Evolutionary conservation across 2,888 invertebrate species (phyloP).

Genomic region (Drosophila monieri): DNA sequence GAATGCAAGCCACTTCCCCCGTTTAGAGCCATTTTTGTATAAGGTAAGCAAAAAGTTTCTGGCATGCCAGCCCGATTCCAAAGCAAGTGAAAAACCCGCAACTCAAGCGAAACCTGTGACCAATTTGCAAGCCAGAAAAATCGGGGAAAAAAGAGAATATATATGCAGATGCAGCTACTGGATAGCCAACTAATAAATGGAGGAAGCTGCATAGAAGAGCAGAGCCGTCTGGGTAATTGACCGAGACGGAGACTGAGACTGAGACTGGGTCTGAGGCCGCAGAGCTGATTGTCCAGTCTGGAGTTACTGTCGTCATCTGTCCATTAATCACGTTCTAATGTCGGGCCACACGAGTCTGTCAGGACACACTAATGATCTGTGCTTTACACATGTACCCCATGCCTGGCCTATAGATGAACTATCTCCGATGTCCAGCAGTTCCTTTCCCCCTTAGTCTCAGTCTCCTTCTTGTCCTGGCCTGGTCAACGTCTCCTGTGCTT

Average conservation of each 20-base stretch:
- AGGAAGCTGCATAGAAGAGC: slow-evolving; percentile 1
- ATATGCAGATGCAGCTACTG: slow-evolving; percentile 22
- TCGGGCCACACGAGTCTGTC: slow-evolving; percentile 53
- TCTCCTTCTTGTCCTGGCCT: slow-evolving; percentile 23
- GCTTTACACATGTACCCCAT: slow-evolving; percentile 69
- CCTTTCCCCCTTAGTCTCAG: slow-evolving; percentile 2
- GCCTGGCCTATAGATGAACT: slow-evolving; percentile 34
- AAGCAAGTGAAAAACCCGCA: slow-evolving; percentile 47
- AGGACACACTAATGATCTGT: slow-evolving; percentile 71
- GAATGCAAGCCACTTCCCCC: slow-evolving; percentile 50
- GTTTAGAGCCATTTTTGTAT: slow-evolving; percentile 50
- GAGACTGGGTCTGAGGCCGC: neutral
- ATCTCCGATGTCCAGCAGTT: slow-evolving; percentile 13
- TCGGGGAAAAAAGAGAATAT: slow-evolving; percentile 16
- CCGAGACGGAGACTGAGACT: slow-evolving; percentile 38
- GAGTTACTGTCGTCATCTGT: slow-evolving; percentile 40
- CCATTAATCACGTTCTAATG: slow-evolving; percentile 62
- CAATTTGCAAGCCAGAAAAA: slow-evolving; percentile 56
- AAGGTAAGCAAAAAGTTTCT: slow-evolving; percentile 73
- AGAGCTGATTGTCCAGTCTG: slow-evolving; percentile 40
- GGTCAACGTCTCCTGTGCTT: slow-evolving; percentile 51
- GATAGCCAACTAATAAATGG: slow-evolving; percentile 26
- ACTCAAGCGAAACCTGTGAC: slow-evolving; percentile 72
- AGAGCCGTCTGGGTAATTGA: slow-evolving; percentile 30
- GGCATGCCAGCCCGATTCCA: slow-evolving; percentile 16